phyloP scores from a whole-genome alignment of 2,888 invertebrate genomes.

The Lobophora halterata region DNA sequence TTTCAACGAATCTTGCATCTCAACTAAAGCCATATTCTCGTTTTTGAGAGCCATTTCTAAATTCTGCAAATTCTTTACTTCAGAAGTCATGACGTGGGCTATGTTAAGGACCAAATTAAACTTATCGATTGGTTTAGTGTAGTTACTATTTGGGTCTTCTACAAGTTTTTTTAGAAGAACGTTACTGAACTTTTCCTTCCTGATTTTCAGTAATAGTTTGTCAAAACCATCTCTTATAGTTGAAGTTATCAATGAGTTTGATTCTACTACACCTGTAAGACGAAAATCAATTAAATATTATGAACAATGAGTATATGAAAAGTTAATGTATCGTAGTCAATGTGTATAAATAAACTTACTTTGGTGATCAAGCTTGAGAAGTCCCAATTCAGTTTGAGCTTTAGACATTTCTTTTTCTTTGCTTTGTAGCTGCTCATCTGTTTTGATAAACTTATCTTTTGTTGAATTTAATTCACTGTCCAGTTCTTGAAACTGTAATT shows the following conservation, averaged over 20 bases:
- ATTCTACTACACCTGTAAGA: too few relatives aligned
- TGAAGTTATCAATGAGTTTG: too few relatives aligned
- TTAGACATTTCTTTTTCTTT: conserved; percentile 36
- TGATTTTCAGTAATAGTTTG: conserved; percentile 36
- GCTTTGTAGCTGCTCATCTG: conserved; percentile 16
- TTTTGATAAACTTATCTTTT: conserved; percentile 23
- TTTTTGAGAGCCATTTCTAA: conserved; percentile 39
- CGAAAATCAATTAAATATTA: too few relatives aligned
- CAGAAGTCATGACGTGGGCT: conserved; percentile 37
- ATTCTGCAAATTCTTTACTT: conserved; percentile 37
- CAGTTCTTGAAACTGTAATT: conserved; percentile 23
- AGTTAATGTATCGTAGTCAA: too few relatives aligned
- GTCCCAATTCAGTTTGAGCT: conserved; percentile 30
- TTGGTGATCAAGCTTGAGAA: conserved; percentile 37
- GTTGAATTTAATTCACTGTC: conserved; percentile 1
- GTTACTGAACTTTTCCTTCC: conserved; percentile 31
- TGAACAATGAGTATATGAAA: not conserved
- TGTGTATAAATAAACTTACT: too few relatives aligned
- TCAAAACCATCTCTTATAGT: conserved; percentile 36
- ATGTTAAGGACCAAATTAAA: conserved; percentile 41
- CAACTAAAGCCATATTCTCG: conserved; percentile 34
- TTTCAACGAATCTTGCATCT: conserved; percentile 38
- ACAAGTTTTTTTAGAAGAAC: conserved; percentile 37
- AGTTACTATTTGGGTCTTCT: conserved; percentile 12
- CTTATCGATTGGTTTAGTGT: conserved; percentile 27